Conservation (phyloP, 2,888 invertebrate species). For the Himalopsyche anomala region DNA sequence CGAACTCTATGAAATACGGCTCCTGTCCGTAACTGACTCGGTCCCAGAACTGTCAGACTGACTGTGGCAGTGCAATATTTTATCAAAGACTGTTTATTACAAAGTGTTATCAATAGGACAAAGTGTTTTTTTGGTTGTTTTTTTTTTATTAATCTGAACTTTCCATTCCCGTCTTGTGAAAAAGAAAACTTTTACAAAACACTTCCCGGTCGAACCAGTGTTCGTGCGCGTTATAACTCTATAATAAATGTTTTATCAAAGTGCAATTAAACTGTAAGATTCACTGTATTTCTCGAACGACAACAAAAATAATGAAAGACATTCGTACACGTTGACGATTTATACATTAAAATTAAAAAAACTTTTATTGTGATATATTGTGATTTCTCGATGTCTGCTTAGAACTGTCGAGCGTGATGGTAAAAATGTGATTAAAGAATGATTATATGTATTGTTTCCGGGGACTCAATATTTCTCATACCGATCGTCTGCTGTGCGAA, state of each 20-base stretch:
- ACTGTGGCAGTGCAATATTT: constrained; percentile 44
- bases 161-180: constrained; percentile 32
- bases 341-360: constrained; percentile 54
- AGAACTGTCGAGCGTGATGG: constrained; percentile 66
- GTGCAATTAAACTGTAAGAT: constrained; percentile 63
- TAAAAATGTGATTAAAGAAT: constrained; percentile 66
- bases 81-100: constrained; percentile 51
- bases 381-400: constrained; percentile 66
- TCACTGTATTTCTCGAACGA: constrained; percentile 54
- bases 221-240: constrained; percentile 52
- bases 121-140: not conserved
- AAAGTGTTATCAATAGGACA: constrained; percentile 6
- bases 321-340: constrained; percentile 46
- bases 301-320: constrained; percentile 44
- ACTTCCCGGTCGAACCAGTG: constrained; percentile 32
- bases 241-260: constrained; percentile 63
- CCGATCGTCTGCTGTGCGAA: not conserved
- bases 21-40: not conserved
- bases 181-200: not conserved
- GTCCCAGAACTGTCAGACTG: constrained; percentile 3
- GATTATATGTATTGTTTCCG: constrained; percentile 65
- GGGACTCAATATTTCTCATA: constrained; percentile 58
- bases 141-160: constrained; percentile 18
- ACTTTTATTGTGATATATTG: constrained; percentile 66
- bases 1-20: constrained; percentile 2